Evolutionary conservation across 2,888 invertebrate species (phyloP), one percentile per base, ranked within the genome.

Genomic region (Vanessa cardui): DNA sequence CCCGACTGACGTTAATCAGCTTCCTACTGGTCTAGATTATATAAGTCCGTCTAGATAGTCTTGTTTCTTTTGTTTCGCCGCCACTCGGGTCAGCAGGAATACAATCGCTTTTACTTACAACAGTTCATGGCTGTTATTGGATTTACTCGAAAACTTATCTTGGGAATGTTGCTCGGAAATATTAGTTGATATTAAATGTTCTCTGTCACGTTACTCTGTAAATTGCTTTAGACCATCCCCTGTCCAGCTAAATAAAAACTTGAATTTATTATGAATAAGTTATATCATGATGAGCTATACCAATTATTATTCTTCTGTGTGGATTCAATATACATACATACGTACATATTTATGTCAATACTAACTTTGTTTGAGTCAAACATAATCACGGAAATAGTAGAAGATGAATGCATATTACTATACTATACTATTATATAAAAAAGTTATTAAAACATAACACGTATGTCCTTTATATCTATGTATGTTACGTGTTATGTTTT

Each of bases 1-100:
- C 80, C 79, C 78, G 72, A 72, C 83, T 84, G 83, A 87, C 86
- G 85, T 86, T 89, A 89, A 90, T 91, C 89, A 91, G 88, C 83
- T 85, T 86, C 83, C 81, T 83, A 78, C 80, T 80, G 79, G 82
- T 86, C 86, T 85, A 85, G 83, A 85, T 84, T 82, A 80, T 81
- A 79, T 83, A 83, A 79, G 77, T 81, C 80, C 75, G 76, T 77
- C 80, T 84, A 77, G 80, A 78, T 80, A 79, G 72, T 80, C 76
- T 77, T 75, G 72, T 71, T 78, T 76, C 79, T 83, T 83, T 85
- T 85, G 82, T 84, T 84, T 82, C 58, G 75, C 68, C 73, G 74
- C 73, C 70, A 74, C 75, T 76, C 80, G 80, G 81, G 81, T 82
- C 82, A 84, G 80, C 76, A 73, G 78, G 79, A 79, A 80, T 77